Conservation (phyloP, 64 coral and sea anemone species). For the Pocillopora damicornis region DNA sequence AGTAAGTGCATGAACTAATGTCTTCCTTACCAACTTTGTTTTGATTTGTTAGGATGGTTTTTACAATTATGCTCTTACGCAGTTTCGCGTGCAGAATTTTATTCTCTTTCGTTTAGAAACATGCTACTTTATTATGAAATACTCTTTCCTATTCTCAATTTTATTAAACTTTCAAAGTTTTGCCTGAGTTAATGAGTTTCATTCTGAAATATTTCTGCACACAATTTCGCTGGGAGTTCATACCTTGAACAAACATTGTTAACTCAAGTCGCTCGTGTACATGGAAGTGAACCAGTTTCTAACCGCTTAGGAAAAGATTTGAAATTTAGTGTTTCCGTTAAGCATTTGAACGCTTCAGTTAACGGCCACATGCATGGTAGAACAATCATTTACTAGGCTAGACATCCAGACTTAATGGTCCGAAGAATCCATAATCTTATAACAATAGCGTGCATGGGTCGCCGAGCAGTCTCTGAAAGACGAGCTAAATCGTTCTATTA, state of each 20-base stretch:
- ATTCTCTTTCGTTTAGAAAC: too few relatives aligned
- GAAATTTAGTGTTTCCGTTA: constrained; percentile 32
- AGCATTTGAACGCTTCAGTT: constrained; percentile 8
- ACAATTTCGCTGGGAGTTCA: background rate
- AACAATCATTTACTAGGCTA: background rate
- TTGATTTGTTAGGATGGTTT: background rate
- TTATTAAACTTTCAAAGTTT: background rate
- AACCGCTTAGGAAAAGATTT: background rate
- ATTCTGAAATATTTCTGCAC: background rate
- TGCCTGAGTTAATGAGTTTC: background rate
- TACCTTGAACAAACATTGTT: background rate
- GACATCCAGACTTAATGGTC: background rate
- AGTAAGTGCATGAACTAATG: background rate
- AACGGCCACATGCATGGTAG: background rate
- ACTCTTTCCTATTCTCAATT: too few relatives aligned
- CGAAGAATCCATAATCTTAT: too few relatives aligned
- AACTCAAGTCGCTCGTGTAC: background rate
- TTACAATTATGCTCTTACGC: background rate
- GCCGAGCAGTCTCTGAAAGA: background rate
- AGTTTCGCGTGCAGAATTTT: too few relatives aligned
- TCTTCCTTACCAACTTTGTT: background rate
- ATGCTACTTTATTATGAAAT: too few relatives aligned
- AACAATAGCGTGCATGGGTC: too few relatives aligned
- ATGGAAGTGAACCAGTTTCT: background rate
- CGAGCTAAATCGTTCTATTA: too few relatives aligned